Percentiles rank a stretch among this genome's conserved stretches.
Conservation (phyloP, 1,140 invertebrate species). For the Drepana arcuata region DNA sequence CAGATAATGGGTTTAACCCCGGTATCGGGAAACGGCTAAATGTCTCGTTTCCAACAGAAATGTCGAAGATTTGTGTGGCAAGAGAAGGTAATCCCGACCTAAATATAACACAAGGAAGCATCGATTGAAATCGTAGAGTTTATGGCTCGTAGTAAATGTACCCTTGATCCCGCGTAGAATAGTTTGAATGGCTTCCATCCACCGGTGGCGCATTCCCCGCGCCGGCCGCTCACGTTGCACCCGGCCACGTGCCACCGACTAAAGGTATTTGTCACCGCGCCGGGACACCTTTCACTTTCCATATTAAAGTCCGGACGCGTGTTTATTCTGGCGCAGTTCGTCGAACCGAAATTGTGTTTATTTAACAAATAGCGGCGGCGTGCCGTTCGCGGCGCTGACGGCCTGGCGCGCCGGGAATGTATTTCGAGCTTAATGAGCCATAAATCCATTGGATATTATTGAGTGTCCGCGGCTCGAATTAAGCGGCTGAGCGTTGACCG, state of each 20-base stretch:
- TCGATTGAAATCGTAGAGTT: too few relatives aligned
- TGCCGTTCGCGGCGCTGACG: constrained; percentile 10
- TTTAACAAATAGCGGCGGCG: constrained; percentile 21
- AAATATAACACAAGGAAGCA: too few relatives aligned
- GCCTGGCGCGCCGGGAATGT: constrained; percentile 26
- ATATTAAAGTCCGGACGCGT: constrained; percentile 17
- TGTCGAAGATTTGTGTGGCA: too few relatives aligned
- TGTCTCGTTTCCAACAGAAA: too few relatives aligned
- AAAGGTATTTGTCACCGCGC: constrained; percentile 35
- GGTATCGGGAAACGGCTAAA: too few relatives aligned
- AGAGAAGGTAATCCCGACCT: too few relatives aligned
- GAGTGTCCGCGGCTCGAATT: constrained; percentile 36
- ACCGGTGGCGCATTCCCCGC: constrained; percentile 23
- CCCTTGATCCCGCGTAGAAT: constrained; percentile 10
- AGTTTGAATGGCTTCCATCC: constrained; percentile 20
- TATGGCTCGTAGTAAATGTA: constrained; percentile 4
- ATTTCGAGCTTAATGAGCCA: constrained; percentile 49
- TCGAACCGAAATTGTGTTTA: constrained; percentile 34
- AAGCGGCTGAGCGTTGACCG: constrained; percentile 39
- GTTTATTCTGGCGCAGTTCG: constrained; percentile 27
- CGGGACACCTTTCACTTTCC: constrained; percentile 42
- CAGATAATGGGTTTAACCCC: too few relatives aligned
- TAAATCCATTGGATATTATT: constrained; percentile 58
- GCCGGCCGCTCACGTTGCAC: constrained; percentile 14
- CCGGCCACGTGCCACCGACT: constrained; percentile 23